Conservation (phyloP, 2,888 invertebrate species). For the Congeria kusceri region DNA sequence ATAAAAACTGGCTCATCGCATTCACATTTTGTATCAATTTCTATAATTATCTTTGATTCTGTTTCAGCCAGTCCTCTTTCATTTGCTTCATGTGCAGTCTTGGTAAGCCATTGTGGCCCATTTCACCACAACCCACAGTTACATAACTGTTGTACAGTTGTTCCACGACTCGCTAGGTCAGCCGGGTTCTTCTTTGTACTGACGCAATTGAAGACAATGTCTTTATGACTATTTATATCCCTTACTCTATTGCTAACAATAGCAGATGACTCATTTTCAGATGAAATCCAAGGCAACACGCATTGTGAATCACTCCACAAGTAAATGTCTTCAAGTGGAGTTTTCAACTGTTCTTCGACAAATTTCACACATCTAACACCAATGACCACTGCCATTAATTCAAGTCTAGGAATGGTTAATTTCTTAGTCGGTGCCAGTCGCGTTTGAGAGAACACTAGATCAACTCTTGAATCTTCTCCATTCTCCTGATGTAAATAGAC, state of each 20-base stretch:
- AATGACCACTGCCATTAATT: background rate
- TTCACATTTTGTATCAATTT: background rate
- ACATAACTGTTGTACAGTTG: background rate
- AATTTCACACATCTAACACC: background rate
- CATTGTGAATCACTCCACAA: background rate
- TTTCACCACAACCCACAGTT: background rate
- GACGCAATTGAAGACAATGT: background rate
- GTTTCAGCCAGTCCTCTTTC: background rate
- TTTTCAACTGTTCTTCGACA: background rate
- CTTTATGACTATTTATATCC: background rate
- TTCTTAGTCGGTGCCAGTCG: background rate
- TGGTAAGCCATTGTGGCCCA: background rate
- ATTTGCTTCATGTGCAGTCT: background rate
- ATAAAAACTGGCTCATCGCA: background rate
- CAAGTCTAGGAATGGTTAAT: background rate
- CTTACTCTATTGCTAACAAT: background rate
- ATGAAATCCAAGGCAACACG: background rate
- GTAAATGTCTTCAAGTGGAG: background rate
- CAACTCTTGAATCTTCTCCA: background rate
- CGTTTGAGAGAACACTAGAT: background rate
- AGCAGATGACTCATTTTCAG: background rate
- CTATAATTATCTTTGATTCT: background rate
- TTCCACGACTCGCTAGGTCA: background rate
- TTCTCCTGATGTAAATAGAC: background rate
- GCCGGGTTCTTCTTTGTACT: background rate